These are phyloP conservation scores for Typhlichthys eigenmanni DNA, from an alignment of 2,797 vertebrate species.

Conservation along the genomic window DNA sequence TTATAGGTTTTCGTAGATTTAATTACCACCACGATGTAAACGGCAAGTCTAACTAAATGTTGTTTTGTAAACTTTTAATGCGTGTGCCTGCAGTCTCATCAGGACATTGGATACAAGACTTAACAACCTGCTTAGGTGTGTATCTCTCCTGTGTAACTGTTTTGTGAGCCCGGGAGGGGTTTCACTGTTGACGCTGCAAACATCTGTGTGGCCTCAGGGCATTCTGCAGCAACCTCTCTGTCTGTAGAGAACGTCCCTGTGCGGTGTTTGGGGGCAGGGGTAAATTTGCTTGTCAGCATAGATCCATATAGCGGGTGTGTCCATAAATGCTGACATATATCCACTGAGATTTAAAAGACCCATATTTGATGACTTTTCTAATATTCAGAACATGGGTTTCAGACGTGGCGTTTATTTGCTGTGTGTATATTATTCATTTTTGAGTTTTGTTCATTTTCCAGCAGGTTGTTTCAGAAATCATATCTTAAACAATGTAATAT, in stretches of 20 bases:
- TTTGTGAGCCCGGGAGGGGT: not conserved
- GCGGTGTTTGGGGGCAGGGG: slow-evolving; percentile 28
- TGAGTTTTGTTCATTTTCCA: not conserved
- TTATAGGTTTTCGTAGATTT: too few species aligned
- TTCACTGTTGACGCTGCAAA: slow-evolving; percentile 15
- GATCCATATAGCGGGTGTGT: not conserved
- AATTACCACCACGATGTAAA: too few species aligned
- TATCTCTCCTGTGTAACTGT: too few species aligned
- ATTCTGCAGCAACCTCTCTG: slow-evolving; percentile 21
- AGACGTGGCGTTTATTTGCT: not conserved
- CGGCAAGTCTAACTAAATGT: too few species aligned
- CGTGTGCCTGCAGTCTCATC: too few species aligned
- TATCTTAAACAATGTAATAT: too few species aligned
- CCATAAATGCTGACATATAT: not conserved
- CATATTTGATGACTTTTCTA: not conserved
- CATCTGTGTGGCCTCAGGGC: slow-evolving; percentile 34
- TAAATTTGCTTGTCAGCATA: slow-evolving; percentile 7
- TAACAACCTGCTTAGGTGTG: too few species aligned
- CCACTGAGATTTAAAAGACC: not conserved
- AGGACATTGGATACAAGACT: too few species aligned
- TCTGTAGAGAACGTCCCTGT: slow-evolving; percentile 25
- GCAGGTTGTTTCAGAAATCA: too few species aligned
- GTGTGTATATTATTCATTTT: not conserved
- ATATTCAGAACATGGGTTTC: not conserved
- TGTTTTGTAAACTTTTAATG: too few species aligned